Evolutionary conservation across 2,113 vertebrate species (phyloP), one percentile per base, ranked within the genome.

Genomic region (Nothobranchius kuhntae): DNA sequence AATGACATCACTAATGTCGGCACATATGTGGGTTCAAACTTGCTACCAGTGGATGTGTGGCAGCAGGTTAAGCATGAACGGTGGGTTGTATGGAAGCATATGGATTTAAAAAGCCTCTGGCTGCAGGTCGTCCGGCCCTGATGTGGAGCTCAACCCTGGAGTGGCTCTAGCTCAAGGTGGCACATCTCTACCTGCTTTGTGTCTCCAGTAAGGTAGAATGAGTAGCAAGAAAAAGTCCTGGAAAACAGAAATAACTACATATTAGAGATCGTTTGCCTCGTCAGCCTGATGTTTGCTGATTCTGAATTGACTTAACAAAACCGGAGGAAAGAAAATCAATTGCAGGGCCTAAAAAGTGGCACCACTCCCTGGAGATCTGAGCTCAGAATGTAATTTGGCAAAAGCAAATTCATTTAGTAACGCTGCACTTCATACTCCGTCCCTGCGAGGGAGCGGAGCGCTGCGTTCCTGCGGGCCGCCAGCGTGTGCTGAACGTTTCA

Each of bases 391-490:
- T 67, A 61, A 83, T 83, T 82, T 74, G 36, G 61, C 59, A 71
- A 73, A 80, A 54, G 68, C 71, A 80, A 75, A 84, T 84, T 78
- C 30, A 77, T 84, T 89, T 80, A 79, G 67, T 77, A 61, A 72
- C 2, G 21, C 44, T 61, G 55, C 76, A 76, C 69, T 83, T 75
- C 77, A 71, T 71, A 77, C 59, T 47, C 24, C 54, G 11, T 64
- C 42, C 68, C 57, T 40, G n/a, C 0, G 15, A 73, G 59, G 15
- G 63, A 63, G 53, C 44, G 0, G 26, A 71, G 42, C 24, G 17
- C 46, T 44, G 56, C 53, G 44, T 53, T 77, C 61, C 55, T 61
- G 56, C 56, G 52, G 64, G 54, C 48, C 66, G 75, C 53, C 59
- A 13, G 61, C 38, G 4, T 65, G 54, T 50, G 48, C 76, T 15